phyloP scores from a whole-genome alignment of 2,888 invertebrate species.

The Tachystola acroxantha region DNA sequence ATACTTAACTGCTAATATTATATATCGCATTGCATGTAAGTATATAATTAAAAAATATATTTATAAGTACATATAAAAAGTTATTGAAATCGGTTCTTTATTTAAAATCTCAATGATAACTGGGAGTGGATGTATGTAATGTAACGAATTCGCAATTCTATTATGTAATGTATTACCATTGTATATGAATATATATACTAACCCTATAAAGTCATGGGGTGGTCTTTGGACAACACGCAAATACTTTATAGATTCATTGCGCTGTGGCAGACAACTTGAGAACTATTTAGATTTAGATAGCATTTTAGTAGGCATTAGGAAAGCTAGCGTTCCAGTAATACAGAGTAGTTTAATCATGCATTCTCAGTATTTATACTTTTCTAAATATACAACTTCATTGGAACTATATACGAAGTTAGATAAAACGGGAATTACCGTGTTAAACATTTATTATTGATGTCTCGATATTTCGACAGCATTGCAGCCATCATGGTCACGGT shows the following conservation, averaged over 20 bases:
- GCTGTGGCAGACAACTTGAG: background rate
- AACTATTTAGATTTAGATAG: background rate
- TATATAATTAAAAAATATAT: no score
- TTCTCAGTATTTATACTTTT: no score
- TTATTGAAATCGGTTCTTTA: constrained; percentile 1
- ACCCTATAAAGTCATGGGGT: background rate
- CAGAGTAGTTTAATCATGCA: no score
- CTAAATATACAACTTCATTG: no score
- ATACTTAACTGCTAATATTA: no score
- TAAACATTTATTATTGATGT: no score
- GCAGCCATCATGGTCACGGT: no score
- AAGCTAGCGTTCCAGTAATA: background rate
- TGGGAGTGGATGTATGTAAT: background rate
- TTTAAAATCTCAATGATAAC: background rate
- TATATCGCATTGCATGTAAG: no score
- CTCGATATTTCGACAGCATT: no score
- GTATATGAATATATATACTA: background rate
- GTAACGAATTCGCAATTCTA: no score
- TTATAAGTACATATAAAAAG: background rate
- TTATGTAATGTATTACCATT: background rate
- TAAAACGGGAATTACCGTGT: no score
- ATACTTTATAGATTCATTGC: background rate
- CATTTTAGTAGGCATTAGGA: background rate
- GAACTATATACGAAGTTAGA: no score
- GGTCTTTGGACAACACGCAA: background rate